Percentiles rank a stretch among this genome's conserved stretches.
Evolutionary conservation across 2,797 vertebrate species (phyloP).

Genomic region (Falco cherrug): DNA sequence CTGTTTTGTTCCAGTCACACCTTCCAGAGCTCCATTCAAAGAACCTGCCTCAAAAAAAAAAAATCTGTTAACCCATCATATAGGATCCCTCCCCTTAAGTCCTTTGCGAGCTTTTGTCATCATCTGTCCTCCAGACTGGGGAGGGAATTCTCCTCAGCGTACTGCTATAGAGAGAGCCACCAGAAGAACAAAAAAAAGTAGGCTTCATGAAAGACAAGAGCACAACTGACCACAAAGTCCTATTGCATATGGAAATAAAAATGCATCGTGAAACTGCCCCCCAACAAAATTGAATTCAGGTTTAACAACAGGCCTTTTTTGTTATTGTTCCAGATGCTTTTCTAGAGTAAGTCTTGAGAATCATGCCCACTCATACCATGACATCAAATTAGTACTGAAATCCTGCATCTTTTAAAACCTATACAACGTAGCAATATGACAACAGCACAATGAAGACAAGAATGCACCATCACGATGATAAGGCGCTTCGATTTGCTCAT

Average conservation of each 20-base stretch:
- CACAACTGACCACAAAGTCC: not conserved
- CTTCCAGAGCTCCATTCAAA: not conserved
- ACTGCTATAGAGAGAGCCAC: not conserved
- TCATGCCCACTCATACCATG: not conserved
- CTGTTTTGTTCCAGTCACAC: not conserved
- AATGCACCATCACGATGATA: not conserved
- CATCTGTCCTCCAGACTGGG: not conserved
- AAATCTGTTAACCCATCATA: not conserved
- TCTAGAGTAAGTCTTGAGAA: not conserved
- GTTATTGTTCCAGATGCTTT: not conserved
- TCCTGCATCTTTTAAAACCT: not conserved
- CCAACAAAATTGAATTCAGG: not conserved
- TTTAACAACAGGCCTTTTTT: not conserved
- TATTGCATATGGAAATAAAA: not conserved
- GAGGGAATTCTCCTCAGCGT: accelerated
- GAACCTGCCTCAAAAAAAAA: not conserved
- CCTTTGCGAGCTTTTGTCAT: not conserved
- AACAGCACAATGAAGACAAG: not conserved
- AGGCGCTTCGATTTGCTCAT: not conserved
- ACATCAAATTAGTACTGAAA: not conserved
- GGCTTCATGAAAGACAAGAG: not conserved
- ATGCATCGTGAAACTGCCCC: not conserved
- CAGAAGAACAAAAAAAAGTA: not conserved
- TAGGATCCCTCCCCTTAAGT: not conserved
- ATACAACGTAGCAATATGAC: accelerated